Evolutionary conservation across 2,113 vertebrate genomes (phyloP), one percentile per base, ranked within the genome.

Genomic region (Leptobrachium leishanense): DNA sequence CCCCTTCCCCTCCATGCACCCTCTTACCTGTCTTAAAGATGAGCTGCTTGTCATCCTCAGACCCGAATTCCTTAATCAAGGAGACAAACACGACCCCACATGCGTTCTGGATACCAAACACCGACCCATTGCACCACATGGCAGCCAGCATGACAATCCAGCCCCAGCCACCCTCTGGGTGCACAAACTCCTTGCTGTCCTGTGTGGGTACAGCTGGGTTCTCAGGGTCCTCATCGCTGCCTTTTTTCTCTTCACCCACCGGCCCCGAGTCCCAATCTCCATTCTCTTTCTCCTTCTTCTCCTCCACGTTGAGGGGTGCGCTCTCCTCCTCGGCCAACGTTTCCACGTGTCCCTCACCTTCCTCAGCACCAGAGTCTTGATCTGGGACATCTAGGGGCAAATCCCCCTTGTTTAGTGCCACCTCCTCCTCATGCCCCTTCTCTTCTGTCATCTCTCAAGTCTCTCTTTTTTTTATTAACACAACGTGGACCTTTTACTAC

Each of bases 61-160:
- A 86, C 50, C 92, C 94, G 79, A 97, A 98, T 88, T 94, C 92
- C 4, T 83, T 6, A 12, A 97, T 91, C 68, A 98, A 91, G 62
- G 88, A 91, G 57, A 96, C 87, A 88, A 95, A 98, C 40, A 99
- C 89, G 41, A 99, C 87, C 0, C 97, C 97, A 84, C 95, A 96
- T 0, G 96, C 89, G 88, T 98, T 99, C 91, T 98, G 97, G 93
- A 99, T 96, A 44, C 97, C 97, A 79, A 98, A 98, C 74, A 99
- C 96, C 2, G 97, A 91, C 11, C 97, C 97, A 85, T 99, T 98
- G 82, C 96, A 98, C 97, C 97, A 99, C 97, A 98, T 98, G 83
- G 97, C 91, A 4, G 96, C 92, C 84, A 99, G 86, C 96, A 98
- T 97, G 86, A 99, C 97, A 73, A 97, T 31, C 97, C 97, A 99